Percentiles rank a stretch among this genome's conserved stretches.
Conservation (phyloP, 2,797 vertebrate species). For the Pelobates cultripes region DNA sequence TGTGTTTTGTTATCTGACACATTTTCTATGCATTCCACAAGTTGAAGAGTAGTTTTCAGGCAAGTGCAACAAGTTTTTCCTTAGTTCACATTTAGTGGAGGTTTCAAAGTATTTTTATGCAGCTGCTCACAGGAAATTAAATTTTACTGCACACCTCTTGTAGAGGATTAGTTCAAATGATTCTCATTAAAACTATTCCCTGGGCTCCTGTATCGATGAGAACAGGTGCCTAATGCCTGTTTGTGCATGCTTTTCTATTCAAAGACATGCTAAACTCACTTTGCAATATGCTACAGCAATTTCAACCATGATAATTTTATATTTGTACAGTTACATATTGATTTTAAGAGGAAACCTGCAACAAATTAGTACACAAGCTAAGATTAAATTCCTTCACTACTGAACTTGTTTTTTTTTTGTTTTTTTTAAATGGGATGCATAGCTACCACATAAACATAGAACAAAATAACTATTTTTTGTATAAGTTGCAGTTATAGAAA, state of each 20-base stretch:
- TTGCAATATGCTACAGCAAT: not conserved
- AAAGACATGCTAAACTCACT: not conserved
- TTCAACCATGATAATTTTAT: not conserved
- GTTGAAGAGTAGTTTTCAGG: not conserved
- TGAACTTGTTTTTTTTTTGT: no score
- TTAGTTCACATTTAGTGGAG: constrained; percentile 14
- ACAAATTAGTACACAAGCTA: no score
- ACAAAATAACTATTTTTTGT: no score
- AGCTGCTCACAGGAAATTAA: constrained; percentile 52
- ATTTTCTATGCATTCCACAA: not conserved
- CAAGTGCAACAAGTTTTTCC: constrained; percentile 6
- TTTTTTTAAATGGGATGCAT: no score
- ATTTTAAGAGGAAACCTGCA: no score
- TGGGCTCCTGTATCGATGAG: constrained; percentile 19
- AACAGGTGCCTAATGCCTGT: constrained; percentile 39
- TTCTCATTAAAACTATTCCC: constrained; percentile 51
- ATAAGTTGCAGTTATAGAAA: no score
- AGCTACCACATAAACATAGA: no score
- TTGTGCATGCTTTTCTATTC: not conserved
- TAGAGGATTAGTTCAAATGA: constrained; percentile 46
- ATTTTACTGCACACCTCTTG: constrained; percentile 49
- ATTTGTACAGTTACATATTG: not conserved
- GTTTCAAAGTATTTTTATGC: constrained; percentile 36
- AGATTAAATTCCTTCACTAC: no score
- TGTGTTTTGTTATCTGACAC: not conserved